Conservation (phyloP, 2,113 vertebrate species). For the Reinhardtius hippoglossoides region DNA sequence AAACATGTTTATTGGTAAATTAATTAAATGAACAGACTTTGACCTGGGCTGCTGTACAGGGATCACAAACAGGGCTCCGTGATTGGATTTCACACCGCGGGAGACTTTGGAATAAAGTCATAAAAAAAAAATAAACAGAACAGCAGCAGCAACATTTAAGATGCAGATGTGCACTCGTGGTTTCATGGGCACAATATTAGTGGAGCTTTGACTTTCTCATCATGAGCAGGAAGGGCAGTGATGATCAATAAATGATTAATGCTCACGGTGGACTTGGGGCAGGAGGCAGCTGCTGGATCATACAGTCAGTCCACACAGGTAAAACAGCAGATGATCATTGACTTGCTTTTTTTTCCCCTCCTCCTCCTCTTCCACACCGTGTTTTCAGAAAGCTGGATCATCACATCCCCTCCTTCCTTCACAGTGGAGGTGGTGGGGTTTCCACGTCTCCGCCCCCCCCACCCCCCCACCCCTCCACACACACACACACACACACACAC, state of each 20-base stretch:
- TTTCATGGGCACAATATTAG: constrained; percentile 60
- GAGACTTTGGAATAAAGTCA: neutral
- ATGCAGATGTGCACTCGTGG: constrained; percentile 52
- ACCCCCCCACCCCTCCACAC: neutral
- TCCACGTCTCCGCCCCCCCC: constrained; percentile 30
- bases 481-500: neutral
- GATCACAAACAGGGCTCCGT: constrained; percentile 6
- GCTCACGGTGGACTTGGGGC: constrained; percentile 53
- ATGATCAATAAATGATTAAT: constrained; percentile 75
- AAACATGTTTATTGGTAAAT: constrained; percentile 69
- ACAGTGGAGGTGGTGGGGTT: constrained; percentile 7
- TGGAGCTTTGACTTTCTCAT: constrained; percentile 72
- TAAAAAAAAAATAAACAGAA: neutral
- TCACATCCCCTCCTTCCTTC: neutral
- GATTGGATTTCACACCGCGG: constrained; percentile 15
- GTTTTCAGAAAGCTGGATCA: constrained; percentile 19
- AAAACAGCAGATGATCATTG: constrained; percentile 36
- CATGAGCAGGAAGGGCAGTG: constrained; percentile 71
- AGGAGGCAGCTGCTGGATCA: constrained; percentile 27
- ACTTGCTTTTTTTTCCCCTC: constrained; percentile 3
- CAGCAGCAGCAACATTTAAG: neutral
- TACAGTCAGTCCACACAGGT: neutral
- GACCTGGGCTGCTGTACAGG: constrained; percentile 30
- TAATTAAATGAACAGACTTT: constrained; percentile 57
- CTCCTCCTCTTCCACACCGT: neutral